phyloP scores from a whole-genome alignment of 1,140 invertebrate species.

The Aphaenogaster floridana region DNA sequence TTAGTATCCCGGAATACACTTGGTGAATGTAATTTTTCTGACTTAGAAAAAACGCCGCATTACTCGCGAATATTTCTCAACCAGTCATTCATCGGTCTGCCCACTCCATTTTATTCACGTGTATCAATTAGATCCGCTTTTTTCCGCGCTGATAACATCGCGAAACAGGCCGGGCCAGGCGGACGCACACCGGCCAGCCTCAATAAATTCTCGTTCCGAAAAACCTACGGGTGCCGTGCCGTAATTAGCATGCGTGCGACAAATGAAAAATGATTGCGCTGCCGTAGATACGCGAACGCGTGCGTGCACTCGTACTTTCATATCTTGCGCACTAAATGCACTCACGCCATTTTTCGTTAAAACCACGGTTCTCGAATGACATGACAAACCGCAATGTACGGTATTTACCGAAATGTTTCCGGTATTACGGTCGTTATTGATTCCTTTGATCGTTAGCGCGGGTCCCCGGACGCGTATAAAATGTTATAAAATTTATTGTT shows the following conservation, averaged over 20 bases:
- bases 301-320: neutral
- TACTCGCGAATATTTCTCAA: conserved; percentile 25
- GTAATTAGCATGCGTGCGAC: conserved; percentile 55
- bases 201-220: conserved; percentile 60
- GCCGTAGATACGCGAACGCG: conserved; percentile 38
- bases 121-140: conserved; percentile 57
- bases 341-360: conserved; percentile 45
- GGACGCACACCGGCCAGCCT: neutral
- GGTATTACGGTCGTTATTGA: neutral
- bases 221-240: conserved; percentile 36
- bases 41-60: neutral
- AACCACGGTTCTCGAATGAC: neutral
- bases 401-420: conserved; percentile 28
- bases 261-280: conserved; percentile 60
- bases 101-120: neutral
- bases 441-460: neutral
- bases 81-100: conserved; percentile 21
- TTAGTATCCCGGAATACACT: neutral
- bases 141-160: conserved; percentile 38
- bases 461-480: neutral
- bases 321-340: conserved; percentile 37
- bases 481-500: neutral
- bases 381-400: conserved; percentile 23
- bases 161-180: neutral
- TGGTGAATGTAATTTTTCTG: neutral